These are phyloP conservation scores for Sciurus carolinensis DNA, from an alignment of 2,797 vertebrate species.

Conservation along the genomic window DNA sequence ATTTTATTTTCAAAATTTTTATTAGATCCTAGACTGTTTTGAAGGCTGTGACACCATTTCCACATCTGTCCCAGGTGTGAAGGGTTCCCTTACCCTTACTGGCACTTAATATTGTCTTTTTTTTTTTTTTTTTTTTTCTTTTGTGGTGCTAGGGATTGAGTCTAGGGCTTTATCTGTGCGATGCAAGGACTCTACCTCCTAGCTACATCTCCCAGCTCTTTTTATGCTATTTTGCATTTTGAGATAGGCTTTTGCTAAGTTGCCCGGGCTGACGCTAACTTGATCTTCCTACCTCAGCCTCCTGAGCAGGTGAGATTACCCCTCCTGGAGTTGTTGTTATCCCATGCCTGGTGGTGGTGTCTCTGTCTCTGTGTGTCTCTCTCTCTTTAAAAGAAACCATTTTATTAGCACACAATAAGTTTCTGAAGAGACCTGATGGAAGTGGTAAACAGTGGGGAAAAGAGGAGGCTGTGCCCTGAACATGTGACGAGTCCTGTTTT, in stretches of 20 bases:
- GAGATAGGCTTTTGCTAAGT: background rate
- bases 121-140: background rate
- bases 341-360: too few species aligned
- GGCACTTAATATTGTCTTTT: accelerated
- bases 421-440: background rate
- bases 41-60: background rate
- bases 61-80: background rate
- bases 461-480: background rate
- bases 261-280: background rate
- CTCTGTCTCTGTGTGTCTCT: too few species aligned
- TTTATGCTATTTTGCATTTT: background rate
- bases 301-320: too few species aligned
- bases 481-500: background rate
- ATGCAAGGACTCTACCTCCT: background rate
- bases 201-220: background rate
- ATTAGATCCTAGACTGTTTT: too few species aligned
- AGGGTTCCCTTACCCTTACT: background rate
- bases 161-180: background rate
- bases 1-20: too few species aligned
- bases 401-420: background rate
- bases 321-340: too few species aligned
- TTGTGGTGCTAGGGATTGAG: background rate
- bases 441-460: too few species aligned
- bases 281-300: too few species aligned
- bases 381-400: background rate